Base-by-base conservation (phyloP, 2,113 vertebrate genomes). In the Menura novaehollandiae region DNA sequence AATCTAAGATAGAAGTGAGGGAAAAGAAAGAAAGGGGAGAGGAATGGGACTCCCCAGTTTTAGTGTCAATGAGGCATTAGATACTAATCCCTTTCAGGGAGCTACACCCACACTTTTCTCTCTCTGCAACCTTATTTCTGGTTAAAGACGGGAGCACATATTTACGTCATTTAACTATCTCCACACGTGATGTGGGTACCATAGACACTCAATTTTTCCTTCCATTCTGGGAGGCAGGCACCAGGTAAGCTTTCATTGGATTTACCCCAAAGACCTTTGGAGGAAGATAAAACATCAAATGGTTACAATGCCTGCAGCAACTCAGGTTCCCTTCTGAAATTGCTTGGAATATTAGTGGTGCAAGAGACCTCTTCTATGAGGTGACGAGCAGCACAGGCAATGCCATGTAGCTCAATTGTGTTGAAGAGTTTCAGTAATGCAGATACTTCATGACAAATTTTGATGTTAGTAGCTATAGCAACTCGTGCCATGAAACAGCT, bases 401-500 rank as follows among this genome's bases (percentile, higher is more conserved):
- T 39, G 28, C 27, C 32, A 51, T 68, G 73, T 60, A 72, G 28
- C 72, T 75, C 10, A 82, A 10, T 47, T 53, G 8, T 37, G 4
- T 67, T 67, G 62, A 82, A 89, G 22, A 55, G 13, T 81, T 89
- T 81, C 39, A 41, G 84, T 47, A 52, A 60, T 76, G 37, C 46
- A 85, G 22, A 76, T 22, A 66, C 15, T 58, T 82, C 12, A 28
- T 39, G 56, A 78, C 56, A 68, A 75, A 60, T 44, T 26, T 75
- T 91, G 49, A 73, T 95, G n/a, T 68, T 79, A 62, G 81, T 64
- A 87, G 49, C 84, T 85, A 78, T 76, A 96, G 78, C 49, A 95
- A 82, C 49, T 85, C 9, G 2, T 60, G 66, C 66, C 69, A 72
- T 75, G 41, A 58, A 96, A 72, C 28, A 85, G 69, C 76, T 91